Conservation (phyloP, 2,113 vertebrate genomes). For the Thamnaconus septentrionalis region DNA sequence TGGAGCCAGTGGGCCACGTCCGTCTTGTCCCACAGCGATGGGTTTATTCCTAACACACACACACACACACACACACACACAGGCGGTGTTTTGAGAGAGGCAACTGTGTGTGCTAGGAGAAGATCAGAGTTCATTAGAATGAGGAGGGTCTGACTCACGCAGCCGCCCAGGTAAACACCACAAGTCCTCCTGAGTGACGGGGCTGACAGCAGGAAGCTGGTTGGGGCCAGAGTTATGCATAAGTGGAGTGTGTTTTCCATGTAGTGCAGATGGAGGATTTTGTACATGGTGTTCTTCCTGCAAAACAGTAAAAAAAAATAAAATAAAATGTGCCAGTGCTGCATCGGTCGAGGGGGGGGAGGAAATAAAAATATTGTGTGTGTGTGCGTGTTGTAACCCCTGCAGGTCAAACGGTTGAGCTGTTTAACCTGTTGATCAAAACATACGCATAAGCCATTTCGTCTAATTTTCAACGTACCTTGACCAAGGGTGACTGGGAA, state of each 20-base stretch:
- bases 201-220: conserved; percentile 25
- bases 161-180: conserved; percentile 84
- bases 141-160: conserved; percentile 68
- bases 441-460: not conserved
- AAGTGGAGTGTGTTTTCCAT: not conserved
- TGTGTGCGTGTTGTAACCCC: too few species aligned
- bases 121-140: too few species aligned
- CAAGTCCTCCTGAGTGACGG: conserved; percentile 63
- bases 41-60: conserved; percentile 83
- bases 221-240: conserved; percentile 4
- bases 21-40: conserved; percentile 88
- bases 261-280: conserved; percentile 8
- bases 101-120: not conserved
- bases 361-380: too few species aligned
- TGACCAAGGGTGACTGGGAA: conserved; percentile 64
- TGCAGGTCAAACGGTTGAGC: too few species aligned
- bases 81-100: not conserved
- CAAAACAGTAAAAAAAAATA: conserved; percentile 1
- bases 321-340: not conserved
- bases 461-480: conserved; percentile 74
- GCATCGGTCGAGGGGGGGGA: not conserved
- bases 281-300: conserved; percentile 24
- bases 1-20: conserved; percentile 89
- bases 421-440: not conserved
- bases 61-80: not conserved